phyloP scores from a whole-genome alignment of 2,113 vertebrate genomes.

The Zosterops borbonicus region DNA sequence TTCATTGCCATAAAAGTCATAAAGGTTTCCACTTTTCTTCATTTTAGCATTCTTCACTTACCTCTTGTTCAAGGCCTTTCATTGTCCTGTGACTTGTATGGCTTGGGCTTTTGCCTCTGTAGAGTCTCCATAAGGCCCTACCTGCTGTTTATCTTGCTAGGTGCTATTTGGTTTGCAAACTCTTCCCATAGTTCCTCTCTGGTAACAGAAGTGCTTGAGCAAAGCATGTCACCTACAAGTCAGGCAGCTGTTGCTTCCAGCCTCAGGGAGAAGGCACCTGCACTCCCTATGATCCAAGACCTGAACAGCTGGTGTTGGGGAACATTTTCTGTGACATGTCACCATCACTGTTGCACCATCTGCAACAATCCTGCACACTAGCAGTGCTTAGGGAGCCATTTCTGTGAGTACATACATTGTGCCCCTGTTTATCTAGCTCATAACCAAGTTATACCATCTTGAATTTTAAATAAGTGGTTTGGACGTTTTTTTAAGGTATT shows the following conservation, averaged over 20 bases:
- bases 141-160: not conserved
- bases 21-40: not conserved
- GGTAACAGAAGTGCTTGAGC: not conserved
- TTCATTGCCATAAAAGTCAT: not conserved
- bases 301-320: not conserved
- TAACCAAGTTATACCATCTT: not conserved
- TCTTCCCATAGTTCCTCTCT: not conserved
- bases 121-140: not conserved
- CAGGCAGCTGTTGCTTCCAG: not conserved
- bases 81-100: not conserved
- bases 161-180: not conserved
- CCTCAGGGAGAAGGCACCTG: not conserved
- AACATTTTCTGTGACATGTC: not conserved
- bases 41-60: not conserved
- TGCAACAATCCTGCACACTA: not conserved
- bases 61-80: not conserved
- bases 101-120: not conserved
- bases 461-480: not conserved
- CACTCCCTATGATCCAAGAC: not conserved
- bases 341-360: not conserved
- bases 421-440: not conserved
- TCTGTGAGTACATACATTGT: not conserved
- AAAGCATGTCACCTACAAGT: not conserved
- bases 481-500: fast-evolving
- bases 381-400: not conserved